A percentile compares a stretch with the other conserved stretches of the same genome.
phyloP scores from a whole-genome alignment of 2,888 invertebrate genomes.

The Latrodectus hesperus region DNA sequence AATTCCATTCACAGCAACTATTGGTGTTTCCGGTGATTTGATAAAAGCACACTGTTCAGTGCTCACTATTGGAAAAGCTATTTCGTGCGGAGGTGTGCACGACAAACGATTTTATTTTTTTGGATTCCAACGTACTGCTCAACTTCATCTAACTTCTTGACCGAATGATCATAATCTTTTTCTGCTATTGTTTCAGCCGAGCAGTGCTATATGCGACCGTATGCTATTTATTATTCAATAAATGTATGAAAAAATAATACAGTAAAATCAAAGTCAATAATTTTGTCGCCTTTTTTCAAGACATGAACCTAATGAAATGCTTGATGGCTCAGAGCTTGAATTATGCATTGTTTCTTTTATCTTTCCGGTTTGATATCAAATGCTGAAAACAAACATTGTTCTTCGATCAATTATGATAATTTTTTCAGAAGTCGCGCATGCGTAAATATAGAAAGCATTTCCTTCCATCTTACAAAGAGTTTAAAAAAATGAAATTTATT shows the following conservation, averaged over 20 bases:
- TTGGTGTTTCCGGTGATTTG: not conserved
- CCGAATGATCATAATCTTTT: not conserved
- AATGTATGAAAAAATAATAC: not conserved
- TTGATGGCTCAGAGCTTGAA: not conserved
- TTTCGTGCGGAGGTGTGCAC: not conserved
- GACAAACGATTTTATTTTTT: not conserved
- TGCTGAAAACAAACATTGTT: no score
- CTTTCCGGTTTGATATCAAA: no score
- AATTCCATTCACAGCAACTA: not conserved
- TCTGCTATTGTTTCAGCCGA: not conserved
- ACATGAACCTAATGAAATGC: not conserved
- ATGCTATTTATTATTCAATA: not conserved
- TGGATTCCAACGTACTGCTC: not conserved
- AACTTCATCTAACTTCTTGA: not conserved
- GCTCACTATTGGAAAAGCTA: not conserved
- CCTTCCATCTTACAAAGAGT: no score
- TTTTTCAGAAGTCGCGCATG: no score
- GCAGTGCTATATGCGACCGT: not conserved
- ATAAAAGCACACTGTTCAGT: not conserved
- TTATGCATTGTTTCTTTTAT: not conserved
- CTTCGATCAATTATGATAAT: no score
- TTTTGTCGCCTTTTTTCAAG: not conserved
- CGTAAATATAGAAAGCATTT: no score
- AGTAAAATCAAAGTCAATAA: not conserved
- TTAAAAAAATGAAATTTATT: no score